Evolutionary conservation across 37 sponge, comb jelly and placozoan species (phyloP).

Genomic region (Beroe forskalii): DNA sequence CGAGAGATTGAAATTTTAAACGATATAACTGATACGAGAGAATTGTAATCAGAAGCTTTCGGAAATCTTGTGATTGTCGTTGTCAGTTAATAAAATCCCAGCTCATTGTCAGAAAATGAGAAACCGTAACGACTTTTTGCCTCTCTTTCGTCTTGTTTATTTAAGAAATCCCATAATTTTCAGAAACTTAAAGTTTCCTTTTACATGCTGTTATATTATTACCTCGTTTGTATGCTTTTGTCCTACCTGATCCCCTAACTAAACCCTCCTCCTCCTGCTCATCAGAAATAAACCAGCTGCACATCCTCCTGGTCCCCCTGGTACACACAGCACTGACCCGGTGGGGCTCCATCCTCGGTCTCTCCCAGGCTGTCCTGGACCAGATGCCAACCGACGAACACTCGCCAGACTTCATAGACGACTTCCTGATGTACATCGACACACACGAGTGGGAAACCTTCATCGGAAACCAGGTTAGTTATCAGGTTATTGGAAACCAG

Average conservation of each 20-base stretch:
- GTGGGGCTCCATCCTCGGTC: conserved; percentile 47
- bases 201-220: too few relatives aligned
- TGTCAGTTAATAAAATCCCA: too few relatives aligned
- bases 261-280: conserved; percentile 2
- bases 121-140: too few relatives aligned
- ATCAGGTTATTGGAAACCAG: conserved; percentile 50
- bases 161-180: too few relatives aligned
- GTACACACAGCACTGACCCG: conserved; percentile 52
- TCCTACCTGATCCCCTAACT: too few relatives aligned
- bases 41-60: too few relatives aligned
- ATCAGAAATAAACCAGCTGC: conserved; percentile 50
- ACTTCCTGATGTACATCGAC: conserved; percentile 67
- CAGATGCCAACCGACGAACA: conserved; percentile 66
- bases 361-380: background rate
- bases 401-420: conserved; percentile 69
- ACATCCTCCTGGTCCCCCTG: conserved; percentile 58
- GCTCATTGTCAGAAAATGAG: too few relatives aligned
- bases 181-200: background rate
- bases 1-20: too few relatives aligned
- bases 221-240: too few relatives aligned
- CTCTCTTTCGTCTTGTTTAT: too few relatives aligned
- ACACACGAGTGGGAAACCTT: conserved; percentile 71
- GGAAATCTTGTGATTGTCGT: too few relatives aligned
- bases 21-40: too few relatives aligned
- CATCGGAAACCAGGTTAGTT: conserved; percentile 71